Conservation (phyloP, 1,140 invertebrate species). For the Centruroides sculpturatus region DNA sequence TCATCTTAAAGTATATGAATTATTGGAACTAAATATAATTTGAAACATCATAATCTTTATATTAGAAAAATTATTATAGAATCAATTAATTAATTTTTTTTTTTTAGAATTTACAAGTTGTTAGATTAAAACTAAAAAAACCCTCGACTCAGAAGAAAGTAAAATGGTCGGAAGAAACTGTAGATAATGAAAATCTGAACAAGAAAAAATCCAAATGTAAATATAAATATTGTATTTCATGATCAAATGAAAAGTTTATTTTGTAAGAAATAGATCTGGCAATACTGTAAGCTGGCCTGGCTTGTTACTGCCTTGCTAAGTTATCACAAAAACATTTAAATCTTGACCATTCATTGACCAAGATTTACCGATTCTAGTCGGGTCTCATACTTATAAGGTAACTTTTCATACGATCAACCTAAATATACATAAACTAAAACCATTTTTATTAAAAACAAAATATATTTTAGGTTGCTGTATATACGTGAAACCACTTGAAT, state of each 20-base stretch:
- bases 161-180: slow-evolving; percentile 34
- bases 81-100: not conserved
- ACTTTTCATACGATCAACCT: not conserved
- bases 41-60: too few species aligned
- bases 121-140: slow-evolving; percentile 27
- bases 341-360: not conserved
- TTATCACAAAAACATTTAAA: not conserved
- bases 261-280: not conserved
- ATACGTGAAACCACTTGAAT: slow-evolving; percentile 60
- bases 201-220: slow-evolving; percentile 43
- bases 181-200: slow-evolving; percentile 40
- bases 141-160: slow-evolving; percentile 33
- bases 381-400: not conserved
- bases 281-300: too few species aligned
- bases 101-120: slow-evolving; percentile 14
- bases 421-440: not conserved
- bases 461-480: slow-evolving; percentile 60
- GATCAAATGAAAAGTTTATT: not conserved
- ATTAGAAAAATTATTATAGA: too few species aligned
- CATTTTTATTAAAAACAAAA: not conserved
- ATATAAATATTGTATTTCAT: slow-evolving; percentile 7
- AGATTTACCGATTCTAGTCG: not conserved
- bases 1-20: too few species aligned
- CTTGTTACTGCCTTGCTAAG: not conserved
- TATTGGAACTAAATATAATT: too few species aligned